Evolutionary conservation across 2,113 vertebrate species (phyloP).

Genomic region (Vireo altiloquus): DNA sequence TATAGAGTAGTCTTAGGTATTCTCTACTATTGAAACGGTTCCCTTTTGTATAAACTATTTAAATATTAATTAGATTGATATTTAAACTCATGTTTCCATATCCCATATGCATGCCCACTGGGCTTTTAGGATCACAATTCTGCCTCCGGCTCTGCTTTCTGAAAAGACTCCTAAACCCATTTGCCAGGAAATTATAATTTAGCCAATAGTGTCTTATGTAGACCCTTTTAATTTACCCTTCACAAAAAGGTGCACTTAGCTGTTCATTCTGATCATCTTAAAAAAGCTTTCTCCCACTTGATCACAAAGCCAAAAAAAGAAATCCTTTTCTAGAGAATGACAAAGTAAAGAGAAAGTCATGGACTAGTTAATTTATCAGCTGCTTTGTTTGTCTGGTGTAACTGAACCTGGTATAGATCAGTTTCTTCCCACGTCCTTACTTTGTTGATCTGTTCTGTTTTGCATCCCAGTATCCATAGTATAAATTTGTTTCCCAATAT

Average conservation of each 20-base stretch:
- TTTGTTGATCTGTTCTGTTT: neutral
- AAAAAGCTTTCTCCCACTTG: neutral
- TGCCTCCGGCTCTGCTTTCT: slow-evolving; percentile 40
- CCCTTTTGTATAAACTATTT: slow-evolving; percentile 37
- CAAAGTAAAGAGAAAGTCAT: neutral
- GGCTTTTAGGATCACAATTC: slow-evolving; percentile 28
- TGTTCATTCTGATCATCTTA: neutral
- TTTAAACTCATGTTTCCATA: slow-evolving; percentile 44
- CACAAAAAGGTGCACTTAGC: neutral
- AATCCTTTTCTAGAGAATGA: neutral
- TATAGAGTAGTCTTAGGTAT: neutral
- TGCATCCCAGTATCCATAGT: neutral
- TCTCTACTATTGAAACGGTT: neutral
- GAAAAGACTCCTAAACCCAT: slow-evolving; percentile 3
- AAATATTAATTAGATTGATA: slow-evolving; percentile 62
- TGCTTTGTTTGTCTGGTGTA: neutral
- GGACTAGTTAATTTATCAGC: neutral
- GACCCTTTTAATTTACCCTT: neutral
- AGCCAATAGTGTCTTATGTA: neutral
- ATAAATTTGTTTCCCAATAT: neutral
- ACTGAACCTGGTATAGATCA: neutral
- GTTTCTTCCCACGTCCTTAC: neutral
- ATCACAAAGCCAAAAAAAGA: neutral
- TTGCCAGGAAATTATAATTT: slow-evolving; percentile 7
- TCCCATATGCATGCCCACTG: slow-evolving; percentile 27